Conservation (phyloP, 2,888 invertebrate genomes). For the Ditula angustiorana region DNA sequence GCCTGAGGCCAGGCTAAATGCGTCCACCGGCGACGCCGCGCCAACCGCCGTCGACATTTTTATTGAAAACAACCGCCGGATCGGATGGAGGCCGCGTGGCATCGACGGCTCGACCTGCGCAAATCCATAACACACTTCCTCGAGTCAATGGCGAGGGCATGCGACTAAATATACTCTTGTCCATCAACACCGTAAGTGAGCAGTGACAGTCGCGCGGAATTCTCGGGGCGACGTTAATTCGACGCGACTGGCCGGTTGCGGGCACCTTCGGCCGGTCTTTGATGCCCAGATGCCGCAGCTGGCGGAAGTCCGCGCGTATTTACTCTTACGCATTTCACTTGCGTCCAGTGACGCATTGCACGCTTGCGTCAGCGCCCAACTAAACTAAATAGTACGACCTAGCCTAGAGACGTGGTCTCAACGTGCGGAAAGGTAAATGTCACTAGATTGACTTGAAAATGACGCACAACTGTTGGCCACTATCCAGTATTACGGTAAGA, state of each 20-base stretch:
- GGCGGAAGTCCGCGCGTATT: conserved; percentile 57
- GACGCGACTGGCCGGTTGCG: conserved; percentile 40
- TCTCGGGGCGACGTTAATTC: conserved; percentile 59
- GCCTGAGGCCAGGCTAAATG: conserved; percentile 79
- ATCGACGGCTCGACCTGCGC: conserved; percentile 71
- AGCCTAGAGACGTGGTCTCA: conserved; percentile 22
- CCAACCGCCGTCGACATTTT: conserved; percentile 78
- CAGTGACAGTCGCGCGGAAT: conserved; percentile 52
- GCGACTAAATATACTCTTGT: conserved; percentile 71
- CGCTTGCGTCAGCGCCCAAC: conserved; percentile 48
- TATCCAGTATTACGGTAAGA: conserved; percentile 1
- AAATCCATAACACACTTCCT: conserved; percentile 76
- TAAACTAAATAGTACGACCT: conserved; percentile 30
- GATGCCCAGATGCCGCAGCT: conserved; percentile 52
- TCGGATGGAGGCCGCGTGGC: conserved; percentile 68
- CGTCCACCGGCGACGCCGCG: conserved; percentile 71
- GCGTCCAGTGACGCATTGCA: conserved; percentile 47
- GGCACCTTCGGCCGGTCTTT: conserved; percentile 40
- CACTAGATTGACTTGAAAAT: conserved; percentile 5
- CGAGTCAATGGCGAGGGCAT: conserved; percentile 84
- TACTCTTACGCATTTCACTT: conserved; percentile 34
- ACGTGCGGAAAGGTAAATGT: conserved; percentile 12
- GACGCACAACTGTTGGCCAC: conserved; percentile 19
- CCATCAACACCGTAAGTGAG: conserved; percentile 59
- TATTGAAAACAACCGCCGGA: conserved; percentile 81